Evolutionary conservation across 2,113 vertebrate species (phyloP).

Genomic region (Bujurquina vittata): DNA sequence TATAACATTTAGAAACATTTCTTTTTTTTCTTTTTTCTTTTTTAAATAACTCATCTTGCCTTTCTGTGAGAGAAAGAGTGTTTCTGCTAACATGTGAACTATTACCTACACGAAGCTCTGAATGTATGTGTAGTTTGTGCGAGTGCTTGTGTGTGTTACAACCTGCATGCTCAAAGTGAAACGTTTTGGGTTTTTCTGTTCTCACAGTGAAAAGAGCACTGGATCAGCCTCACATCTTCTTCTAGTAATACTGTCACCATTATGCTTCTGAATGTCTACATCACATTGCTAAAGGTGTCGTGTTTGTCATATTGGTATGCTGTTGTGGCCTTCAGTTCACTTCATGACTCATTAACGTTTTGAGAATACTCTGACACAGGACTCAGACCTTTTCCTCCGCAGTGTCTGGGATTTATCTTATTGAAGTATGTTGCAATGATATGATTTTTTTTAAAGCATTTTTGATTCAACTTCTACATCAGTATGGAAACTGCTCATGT

Average conservation of each 20-base stretch:
- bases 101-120: constrained; percentile 1
- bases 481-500: background rate
- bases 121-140: constrained; percentile 1
- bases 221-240: constrained; percentile 22
- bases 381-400: background rate
- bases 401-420: constrained; percentile 6
- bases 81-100: constrained; percentile 30
- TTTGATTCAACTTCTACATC: background rate
- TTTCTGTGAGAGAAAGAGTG: constrained; percentile 13
- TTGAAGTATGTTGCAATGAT: background rate
- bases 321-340: constrained; percentile 45
- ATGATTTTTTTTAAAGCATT: background rate
- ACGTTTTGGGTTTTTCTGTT: constrained; percentile 55
- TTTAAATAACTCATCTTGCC: background rate
- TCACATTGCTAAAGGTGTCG: background rate
- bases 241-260: constrained; percentile 48
- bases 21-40: background rate
- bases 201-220: constrained; percentile 30
- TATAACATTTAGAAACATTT: background rate
- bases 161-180: constrained; percentile 44
- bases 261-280: background rate
- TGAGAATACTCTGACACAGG: constrained; percentile 47
- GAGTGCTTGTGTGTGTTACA: constrained; percentile 7
- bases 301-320: constrained; percentile 44
- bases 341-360: constrained; percentile 65